Conservation (phyloP, 2,888 invertebrate genomes). For the Crocallis elinguaria region DNA sequence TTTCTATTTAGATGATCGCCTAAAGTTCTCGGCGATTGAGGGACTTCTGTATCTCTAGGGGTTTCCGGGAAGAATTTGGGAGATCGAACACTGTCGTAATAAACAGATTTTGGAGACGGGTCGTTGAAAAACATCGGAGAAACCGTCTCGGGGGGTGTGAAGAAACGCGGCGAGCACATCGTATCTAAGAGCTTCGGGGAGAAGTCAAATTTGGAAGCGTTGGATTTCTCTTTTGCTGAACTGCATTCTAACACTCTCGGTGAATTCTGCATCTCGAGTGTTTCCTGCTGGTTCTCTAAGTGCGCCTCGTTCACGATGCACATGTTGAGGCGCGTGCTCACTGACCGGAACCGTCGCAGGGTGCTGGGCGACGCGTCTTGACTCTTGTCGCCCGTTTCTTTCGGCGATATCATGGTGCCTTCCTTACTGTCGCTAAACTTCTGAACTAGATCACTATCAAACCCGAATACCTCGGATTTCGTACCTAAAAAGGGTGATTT, state of each 20-base stretch:
- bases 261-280: slow-evolving; percentile 74
- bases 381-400: slow-evolving; percentile 43
- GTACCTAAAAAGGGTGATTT: slow-evolving; percentile 74
- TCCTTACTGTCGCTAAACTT: slow-evolving; percentile 55
- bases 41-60: slow-evolving; percentile 65
- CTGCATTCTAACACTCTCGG: slow-evolving; percentile 71
- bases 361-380: slow-evolving; percentile 66
- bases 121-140: slow-evolving; percentile 77
- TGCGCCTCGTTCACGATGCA: slow-evolving; percentile 67
- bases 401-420: slow-evolving; percentile 49
- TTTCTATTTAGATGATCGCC: slow-evolving; percentile 71
- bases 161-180: slow-evolving; percentile 72
- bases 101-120: slow-evolving; percentile 76
- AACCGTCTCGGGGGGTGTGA: slow-evolving; percentile 75
- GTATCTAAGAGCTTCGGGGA: slow-evolving; percentile 74
- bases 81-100: slow-evolving; percentile 75
- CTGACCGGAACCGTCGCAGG: slow-evolving; percentile 68
- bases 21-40: slow-evolving; percentile 70
- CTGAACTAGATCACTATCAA: slow-evolving; percentile 62
- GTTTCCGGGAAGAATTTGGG: slow-evolving; percentile 79
- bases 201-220: slow-evolving; percentile 73
- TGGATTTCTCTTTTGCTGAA: slow-evolving; percentile 73
- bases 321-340: slow-evolving; percentile 74
- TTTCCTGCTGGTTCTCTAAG: slow-evolving; percentile 64
- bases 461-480: slow-evolving; percentile 71